phyloP scores from a whole-genome alignment of 2,113 vertebrate species.

The Desmodus rotundus region DNA sequence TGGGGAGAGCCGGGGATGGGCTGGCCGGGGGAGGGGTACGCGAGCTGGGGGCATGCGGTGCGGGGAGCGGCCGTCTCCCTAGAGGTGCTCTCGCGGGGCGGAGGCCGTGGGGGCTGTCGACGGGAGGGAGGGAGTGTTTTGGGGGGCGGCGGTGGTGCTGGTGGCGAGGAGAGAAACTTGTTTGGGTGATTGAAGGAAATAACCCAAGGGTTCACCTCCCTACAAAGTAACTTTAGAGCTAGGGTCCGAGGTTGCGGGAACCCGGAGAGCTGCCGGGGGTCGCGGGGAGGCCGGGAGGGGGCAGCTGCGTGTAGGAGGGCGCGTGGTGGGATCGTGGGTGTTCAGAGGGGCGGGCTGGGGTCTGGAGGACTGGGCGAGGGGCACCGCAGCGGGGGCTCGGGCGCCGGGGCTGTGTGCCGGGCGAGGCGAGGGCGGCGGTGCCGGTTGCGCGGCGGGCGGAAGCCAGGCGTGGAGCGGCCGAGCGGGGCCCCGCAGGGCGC shows the following conservation, averaged over 20 bases:
- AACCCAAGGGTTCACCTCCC: constrained; percentile 39
- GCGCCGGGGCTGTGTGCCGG: background rate
- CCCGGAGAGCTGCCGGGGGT: background rate
- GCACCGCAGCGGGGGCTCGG: background rate
- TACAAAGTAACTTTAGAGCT: constrained; percentile 77
- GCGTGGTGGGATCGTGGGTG: background rate
- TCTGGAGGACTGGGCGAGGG: background rate
- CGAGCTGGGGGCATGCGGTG: constrained; percentile 41
- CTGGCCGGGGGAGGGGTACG: constrained; percentile 56
- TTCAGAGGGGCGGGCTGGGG: background rate
- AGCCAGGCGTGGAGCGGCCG: constrained; percentile 38
- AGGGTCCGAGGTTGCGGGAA: constrained; percentile 11
- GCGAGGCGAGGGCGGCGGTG: constrained; percentile 31
- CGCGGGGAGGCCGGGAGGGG: background rate
- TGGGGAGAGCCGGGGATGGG: constrained; percentile 59
- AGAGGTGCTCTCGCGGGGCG: constrained; percentile 14
- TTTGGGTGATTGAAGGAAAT: constrained; percentile 43
- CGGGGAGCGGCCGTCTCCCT: constrained; percentile 10
- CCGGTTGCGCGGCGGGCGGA: constrained; percentile 40
- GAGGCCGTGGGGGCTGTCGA: constrained; percentile 20
- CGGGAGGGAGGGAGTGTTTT: background rate
- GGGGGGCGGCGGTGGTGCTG: constrained; percentile 39
- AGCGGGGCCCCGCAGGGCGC: constrained; percentile 56
- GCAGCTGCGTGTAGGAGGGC: background rate
- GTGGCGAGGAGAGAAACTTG: constrained; percentile 66